phyloP scores from a whole-genome alignment of 2,797 vertebrate genomes.

The Anguilla anguilla region DNA sequence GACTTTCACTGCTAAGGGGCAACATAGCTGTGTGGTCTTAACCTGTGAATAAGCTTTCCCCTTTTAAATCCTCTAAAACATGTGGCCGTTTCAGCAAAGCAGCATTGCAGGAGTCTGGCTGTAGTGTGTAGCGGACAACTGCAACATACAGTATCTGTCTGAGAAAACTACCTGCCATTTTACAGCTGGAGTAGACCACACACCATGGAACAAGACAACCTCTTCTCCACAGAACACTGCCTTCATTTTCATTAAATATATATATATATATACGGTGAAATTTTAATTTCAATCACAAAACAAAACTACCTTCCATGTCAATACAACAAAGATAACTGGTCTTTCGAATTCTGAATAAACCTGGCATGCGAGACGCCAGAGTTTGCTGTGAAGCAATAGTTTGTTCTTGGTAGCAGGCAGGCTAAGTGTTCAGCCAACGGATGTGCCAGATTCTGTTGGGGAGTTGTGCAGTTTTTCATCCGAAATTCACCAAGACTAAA shows the following conservation, averaged over 20 bases:
- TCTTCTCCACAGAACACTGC: neutral
- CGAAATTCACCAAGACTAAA: too few species aligned
- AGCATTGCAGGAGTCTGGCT: neutral
- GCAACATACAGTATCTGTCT: neutral
- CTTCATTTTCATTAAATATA: neutral
- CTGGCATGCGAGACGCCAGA: neutral
- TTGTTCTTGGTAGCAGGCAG: neutral
- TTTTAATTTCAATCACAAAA: neutral
- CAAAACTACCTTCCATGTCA: neutral
- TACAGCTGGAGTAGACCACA: neutral
- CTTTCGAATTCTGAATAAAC: neutral
- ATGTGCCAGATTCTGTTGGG: neutral
- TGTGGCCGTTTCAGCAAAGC: neutral
- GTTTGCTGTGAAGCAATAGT: neutral
- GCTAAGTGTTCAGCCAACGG: neutral
- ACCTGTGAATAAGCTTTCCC: neutral
- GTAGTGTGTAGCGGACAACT: neutral
- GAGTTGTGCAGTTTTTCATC: neutral
- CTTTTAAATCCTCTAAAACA: slow-evolving; percentile 14
- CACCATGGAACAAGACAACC: neutral
- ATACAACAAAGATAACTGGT: neutral
- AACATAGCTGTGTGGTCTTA: neutral
- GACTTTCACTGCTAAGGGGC: neutral
- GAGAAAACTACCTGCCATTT: neutral
- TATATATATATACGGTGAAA: neutral